Evolutionary conservation across 2,113 vertebrate genomes (phyloP).

Genomic region (mouse (Mus musculus)): GRCm39 chr5:107305501-107306000

Average conservation of each 20-base stretch:
- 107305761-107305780: not conserved
- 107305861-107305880: not conserved
- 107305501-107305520: conserved; percentile 58
- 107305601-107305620: not conserved
- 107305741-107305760: not conserved
- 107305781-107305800: not conserved
- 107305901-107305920: too few relatives aligned
- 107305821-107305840: not conserved
- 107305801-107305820: not conserved
- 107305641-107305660: not conserved
- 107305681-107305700: not conserved
- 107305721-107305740: not conserved
- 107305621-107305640: not conserved
- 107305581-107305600: not conserved
- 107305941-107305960: too few relatives aligned
- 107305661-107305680: not conserved
- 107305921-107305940: too few relatives aligned
- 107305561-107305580: not conserved
- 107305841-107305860: too few relatives aligned
- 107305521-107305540: conserved; percentile 57
- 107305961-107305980: too few relatives aligned
- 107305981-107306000: too few relatives aligned
- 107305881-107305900: fast-evolving
- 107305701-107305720: not conserved
- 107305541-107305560: conserved; percentile 73